Evolutionary conservation across 2,888 invertebrate genomes (phyloP).

Genomic region (Malthinus flaveolus): DNA sequence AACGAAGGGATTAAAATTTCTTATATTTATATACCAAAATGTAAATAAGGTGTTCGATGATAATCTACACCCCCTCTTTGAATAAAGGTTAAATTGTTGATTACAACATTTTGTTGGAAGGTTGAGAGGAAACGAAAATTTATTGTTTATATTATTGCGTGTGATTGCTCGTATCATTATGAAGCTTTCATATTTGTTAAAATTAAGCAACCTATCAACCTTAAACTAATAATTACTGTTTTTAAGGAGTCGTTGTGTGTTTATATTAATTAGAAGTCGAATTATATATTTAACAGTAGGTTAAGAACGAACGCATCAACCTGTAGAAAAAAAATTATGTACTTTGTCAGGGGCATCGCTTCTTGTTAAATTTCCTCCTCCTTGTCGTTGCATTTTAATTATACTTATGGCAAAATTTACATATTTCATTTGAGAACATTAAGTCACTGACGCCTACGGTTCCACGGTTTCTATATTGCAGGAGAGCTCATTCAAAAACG

Average conservation of each 20-base stretch:
- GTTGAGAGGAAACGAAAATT: conserved; percentile 39
- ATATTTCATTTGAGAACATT: too few species aligned
- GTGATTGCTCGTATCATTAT: conserved; percentile 30
- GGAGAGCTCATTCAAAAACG: too few species aligned
- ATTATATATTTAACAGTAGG: too few species aligned
- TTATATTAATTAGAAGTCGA: too few species aligned
- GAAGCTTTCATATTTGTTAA: conserved; percentile 20
- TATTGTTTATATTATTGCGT: conserved; percentile 37
- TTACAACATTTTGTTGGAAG: conserved; percentile 35
- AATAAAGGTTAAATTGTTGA: conserved; percentile 22
- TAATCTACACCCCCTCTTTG: conserved; percentile 33
- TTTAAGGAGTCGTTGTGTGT: not conserved
- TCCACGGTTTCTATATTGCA: too few species aligned
- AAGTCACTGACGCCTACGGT: too few species aligned
- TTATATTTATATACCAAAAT: conserved; percentile 27
- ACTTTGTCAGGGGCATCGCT: too few species aligned
- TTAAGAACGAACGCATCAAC: too few species aligned
- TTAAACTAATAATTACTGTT: conserved; percentile 23
- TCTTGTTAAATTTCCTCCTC: too few species aligned
- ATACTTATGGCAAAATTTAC: too few species aligned
- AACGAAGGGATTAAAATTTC: conserved; percentile 15
- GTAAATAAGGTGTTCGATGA: conserved; percentile 21
- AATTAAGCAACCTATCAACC: conserved; percentile 25
- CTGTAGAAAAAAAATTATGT: too few species aligned
- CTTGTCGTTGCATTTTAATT: too few species aligned